Evolutionary conservation across 1,140 invertebrate species (phyloP).

Genomic region (Saxidomus purpurata): DNA sequence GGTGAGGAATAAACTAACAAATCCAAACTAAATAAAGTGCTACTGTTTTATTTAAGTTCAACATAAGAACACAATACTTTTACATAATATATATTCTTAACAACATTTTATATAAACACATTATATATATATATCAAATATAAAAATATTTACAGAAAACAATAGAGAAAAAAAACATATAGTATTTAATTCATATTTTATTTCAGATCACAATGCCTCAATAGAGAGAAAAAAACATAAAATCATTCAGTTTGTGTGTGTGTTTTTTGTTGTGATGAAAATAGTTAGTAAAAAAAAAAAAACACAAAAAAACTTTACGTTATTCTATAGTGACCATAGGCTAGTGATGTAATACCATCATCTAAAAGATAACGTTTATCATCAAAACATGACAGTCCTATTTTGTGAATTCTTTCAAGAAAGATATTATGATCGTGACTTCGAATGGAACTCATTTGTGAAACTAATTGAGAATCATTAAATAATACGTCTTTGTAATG

Average conservation of each 20-base stretch:
- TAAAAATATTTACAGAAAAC: background rate
- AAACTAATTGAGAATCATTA: constrained; percentile 22
- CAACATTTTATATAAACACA: background rate
- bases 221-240: background rate
- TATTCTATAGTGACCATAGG: constrained; percentile 33
- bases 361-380: constrained; percentile 37
- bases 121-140: background rate
- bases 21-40: background rate
- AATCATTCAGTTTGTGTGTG: background rate
- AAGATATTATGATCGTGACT: constrained; percentile 55
- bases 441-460: constrained; percentile 34
- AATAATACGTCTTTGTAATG: constrained; percentile 58
- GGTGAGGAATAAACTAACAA: too few relatives aligned
- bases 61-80: background rate
- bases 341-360: constrained; percentile 43
- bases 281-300: background rate
- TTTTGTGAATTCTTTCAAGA: constrained; percentile 53
- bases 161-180: background rate
- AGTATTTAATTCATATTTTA: too few relatives aligned
- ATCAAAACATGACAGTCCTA: constrained; percentile 57
- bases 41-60: background rate
- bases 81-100: background rate
- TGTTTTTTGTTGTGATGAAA: background rate
- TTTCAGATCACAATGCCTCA: background rate
- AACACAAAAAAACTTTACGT: background rate